Evolutionary conservation across 2,113 vertebrate genomes (phyloP).

Genomic region (Craseonycteris thonglongyai): DNA sequence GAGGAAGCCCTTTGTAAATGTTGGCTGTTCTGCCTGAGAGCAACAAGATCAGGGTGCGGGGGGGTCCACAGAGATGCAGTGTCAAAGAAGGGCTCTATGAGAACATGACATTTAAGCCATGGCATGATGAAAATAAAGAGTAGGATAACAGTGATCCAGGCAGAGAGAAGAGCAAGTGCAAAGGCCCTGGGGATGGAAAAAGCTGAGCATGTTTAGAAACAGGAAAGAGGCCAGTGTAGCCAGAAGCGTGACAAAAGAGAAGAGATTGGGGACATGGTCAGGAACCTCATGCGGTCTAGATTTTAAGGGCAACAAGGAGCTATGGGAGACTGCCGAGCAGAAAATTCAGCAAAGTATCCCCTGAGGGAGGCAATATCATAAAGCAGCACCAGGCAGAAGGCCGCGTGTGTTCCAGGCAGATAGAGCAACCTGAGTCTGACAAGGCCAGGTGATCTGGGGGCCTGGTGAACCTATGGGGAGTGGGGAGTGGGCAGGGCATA

Average conservation of each 20-base stretch:
- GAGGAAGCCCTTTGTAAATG: not conserved
- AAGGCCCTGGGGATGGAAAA: not conserved
- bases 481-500: not conserved
- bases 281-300: not conserved
- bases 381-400: not conserved
- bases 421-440: not conserved
- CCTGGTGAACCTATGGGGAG: too few species aligned
- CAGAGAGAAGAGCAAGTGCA: not conserved
- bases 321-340: not conserved
- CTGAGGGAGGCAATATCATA: not conserved
- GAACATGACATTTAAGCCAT: not conserved
- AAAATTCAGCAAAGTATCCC: not conserved
- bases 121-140: not conserved
- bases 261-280: not conserved
- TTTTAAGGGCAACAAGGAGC: not conserved
- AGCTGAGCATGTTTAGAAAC: not conserved
- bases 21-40: not conserved
- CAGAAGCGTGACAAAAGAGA: not conserved
- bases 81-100: not conserved
- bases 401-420: not conserved
- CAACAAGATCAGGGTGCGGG: too few species aligned
- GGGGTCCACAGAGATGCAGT: not conserved
- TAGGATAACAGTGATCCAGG: not conserved
- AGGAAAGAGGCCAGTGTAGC: not conserved
- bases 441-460: too few species aligned